A percentile compares a stretch with the other conserved stretches of the same genome.
Evolutionary conservation across 1,140 invertebrate species (phyloP).

Genomic region (Coenobita brevimanus): DNA sequence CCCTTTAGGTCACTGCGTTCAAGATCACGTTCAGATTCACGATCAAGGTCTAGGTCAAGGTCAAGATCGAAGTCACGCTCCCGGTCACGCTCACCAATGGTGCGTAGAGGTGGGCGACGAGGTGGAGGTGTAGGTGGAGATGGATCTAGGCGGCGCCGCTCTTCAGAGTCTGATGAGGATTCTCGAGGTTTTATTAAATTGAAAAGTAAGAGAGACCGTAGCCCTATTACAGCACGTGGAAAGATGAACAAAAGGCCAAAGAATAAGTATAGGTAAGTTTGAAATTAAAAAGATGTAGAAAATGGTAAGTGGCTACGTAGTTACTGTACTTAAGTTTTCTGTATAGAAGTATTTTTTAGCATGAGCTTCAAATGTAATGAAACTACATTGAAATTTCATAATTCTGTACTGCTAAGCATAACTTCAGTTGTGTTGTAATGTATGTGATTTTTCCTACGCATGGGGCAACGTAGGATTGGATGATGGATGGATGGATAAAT

Average conservation of each 20-base stretch:
- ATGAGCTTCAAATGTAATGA: too few species aligned
- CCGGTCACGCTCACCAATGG: conserved; percentile 69
- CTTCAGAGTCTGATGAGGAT: conserved; percentile 70
- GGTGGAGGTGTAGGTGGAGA: too few species aligned
- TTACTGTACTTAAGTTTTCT: too few species aligned
- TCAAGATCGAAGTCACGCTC: conserved; percentile 30
- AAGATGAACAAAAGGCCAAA: conserved; percentile 57
- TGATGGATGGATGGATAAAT: too few species aligned
- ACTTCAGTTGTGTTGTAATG: too few species aligned
- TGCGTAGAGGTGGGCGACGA: conserved; percentile 47
- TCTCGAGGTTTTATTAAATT: conserved; percentile 73
- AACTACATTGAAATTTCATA: too few species aligned
- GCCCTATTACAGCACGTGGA: conserved; percentile 38
- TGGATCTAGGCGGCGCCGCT: conserved; percentile 28
- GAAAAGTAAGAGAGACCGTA: conserved; percentile 51
- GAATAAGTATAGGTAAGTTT: conserved; percentile 57
- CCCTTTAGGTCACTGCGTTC: conserved; percentile 32
- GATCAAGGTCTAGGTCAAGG: conserved; percentile 68
- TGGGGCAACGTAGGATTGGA: too few species aligned
- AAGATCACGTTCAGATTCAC: conserved; percentile 69
- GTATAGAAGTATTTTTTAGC: too few species aligned
- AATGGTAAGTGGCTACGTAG: too few species aligned
- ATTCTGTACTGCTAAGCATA: too few species aligned
- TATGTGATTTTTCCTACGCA: too few species aligned
- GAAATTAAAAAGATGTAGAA: too few species aligned